phyloP scores from a whole-genome alignment of 2,797 vertebrate species.

The Todus mexicanus region DNA sequence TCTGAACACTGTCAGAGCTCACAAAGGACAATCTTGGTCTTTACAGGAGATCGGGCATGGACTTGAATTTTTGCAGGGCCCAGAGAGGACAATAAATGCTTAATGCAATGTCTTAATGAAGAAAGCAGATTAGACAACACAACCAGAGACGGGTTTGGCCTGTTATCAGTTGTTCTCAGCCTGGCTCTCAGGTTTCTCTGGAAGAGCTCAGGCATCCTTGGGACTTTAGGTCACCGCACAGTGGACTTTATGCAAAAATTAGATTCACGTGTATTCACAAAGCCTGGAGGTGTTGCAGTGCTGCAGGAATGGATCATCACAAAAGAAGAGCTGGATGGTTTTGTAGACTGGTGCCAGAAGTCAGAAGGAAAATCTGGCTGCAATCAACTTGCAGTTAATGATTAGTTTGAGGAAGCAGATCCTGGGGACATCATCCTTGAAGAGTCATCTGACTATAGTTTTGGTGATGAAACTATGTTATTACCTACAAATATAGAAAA shows the following conservation, averaged over 20 bases:
- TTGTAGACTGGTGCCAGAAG: background rate
- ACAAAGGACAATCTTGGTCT: background rate
- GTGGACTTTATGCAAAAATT: background rate
- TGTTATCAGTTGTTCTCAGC: background rate
- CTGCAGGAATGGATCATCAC: fast-evolving
- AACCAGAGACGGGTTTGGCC: background rate
- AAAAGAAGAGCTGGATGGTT: background rate
- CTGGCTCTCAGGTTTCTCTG: background rate
- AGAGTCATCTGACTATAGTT: background rate
- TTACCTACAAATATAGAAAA: background rate
- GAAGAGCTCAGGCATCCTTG: background rate
- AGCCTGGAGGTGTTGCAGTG: background rate
- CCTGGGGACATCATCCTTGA: background rate
- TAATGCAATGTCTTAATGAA: background rate
- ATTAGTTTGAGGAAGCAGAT: background rate
- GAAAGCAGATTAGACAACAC: background rate
- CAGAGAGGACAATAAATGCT: background rate
- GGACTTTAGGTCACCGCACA: background rate
- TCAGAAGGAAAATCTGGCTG: background rate
- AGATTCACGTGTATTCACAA: background rate
- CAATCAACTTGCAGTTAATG: background rate
- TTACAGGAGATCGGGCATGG: background rate
- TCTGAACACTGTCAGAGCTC: background rate
- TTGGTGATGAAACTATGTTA: background rate
- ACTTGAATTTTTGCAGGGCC: background rate